These are phyloP conservation scores for Umimayanthus chanpuru DNA, from an alignment of 92 coral and sea anemone genomes.

Conservation along the genomic window DNA sequence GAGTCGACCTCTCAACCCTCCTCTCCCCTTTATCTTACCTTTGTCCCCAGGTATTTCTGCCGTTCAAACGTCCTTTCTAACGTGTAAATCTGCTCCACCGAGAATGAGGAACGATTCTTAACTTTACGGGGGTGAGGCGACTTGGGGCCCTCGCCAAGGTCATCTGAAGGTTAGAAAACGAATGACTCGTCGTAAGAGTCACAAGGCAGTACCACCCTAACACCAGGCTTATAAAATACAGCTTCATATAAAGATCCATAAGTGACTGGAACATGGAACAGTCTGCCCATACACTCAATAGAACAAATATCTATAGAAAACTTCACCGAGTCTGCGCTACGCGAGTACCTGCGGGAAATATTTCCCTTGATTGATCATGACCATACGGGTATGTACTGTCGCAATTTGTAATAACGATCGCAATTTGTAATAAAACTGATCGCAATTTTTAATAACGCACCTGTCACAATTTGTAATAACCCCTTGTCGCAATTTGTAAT, in stretches of 20 bases:
- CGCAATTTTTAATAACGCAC: too few relatives aligned
- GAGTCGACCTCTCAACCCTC: not conserved
- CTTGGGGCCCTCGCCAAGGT: not conserved
- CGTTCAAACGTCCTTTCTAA: slow-evolving; percentile 38
- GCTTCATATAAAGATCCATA: slow-evolving; percentile 18
- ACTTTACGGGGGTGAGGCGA: slow-evolving; percentile 17
- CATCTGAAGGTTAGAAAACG: not conserved
- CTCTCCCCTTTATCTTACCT: not conserved
- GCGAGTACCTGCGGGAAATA: too few relatives aligned
- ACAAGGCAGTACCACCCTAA: slow-evolving; percentile 2
- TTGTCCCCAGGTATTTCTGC: slow-evolving; percentile 41
- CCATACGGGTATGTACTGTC: too few relatives aligned
- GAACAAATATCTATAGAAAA: too few relatives aligned
- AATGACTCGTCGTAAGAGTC: not conserved
- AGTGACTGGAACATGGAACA: not conserved
- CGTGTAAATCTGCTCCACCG: slow-evolving; percentile 39
- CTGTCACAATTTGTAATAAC: too few relatives aligned
- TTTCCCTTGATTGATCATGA: too few relatives aligned
- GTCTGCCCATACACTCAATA: too few relatives aligned
- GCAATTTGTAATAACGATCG: too few relatives aligned
- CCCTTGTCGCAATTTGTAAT: too few relatives aligned
- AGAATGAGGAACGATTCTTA: slow-evolving; percentile 39
- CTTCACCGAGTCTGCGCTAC: too few relatives aligned
- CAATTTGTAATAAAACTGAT: too few relatives aligned
- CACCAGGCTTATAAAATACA: not conserved